Evolutionary conservation across 2,797 vertebrate species (phyloP).

Genomic region (Lepidocolaptes lacrymiger): DNA sequence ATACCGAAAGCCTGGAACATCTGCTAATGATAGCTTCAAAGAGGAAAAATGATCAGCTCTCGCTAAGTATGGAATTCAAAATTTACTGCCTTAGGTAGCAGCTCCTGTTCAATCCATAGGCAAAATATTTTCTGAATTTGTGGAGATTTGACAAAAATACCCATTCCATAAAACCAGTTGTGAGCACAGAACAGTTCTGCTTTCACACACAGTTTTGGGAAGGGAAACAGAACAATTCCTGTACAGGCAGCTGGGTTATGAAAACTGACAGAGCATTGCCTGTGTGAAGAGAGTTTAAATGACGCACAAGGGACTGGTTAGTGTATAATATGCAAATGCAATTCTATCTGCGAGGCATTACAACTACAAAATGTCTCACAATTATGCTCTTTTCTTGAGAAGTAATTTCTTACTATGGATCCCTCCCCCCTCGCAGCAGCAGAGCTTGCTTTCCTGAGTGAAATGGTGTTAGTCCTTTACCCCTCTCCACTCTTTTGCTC

Average conservation of each 20-base stretch:
- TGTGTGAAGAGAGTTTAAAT: constrained; percentile 27
- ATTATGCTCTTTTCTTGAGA: neutral
- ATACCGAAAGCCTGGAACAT: neutral
- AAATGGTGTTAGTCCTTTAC: neutral
- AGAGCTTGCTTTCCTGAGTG: neutral
- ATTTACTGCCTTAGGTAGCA: neutral
- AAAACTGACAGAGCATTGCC: constrained; percentile 42
- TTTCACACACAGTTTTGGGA: neutral
- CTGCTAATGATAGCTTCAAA: neutral
- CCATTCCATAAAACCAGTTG: constrained; percentile 9
- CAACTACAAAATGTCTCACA: constrained; percentile 32
- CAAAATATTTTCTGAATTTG: neutral
- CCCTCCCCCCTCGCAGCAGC: neutral
- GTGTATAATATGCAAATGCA: constrained; percentile 45
- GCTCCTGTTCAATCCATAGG: neutral
- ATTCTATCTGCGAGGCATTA: neutral
- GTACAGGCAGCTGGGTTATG: constrained; percentile 30
- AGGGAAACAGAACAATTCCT: constrained; percentile 29
- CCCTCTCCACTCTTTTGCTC: neutral
- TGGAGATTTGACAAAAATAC: neutral
- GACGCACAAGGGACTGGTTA: constrained; percentile 43
- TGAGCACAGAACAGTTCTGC: neutral
- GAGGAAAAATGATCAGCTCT: neutral
- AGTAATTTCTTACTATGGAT: neutral
- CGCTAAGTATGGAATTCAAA: neutral